Evolutionary conservation across 2,797 vertebrate species (phyloP).

Genomic region (Uromys caudimaculatus): DNA sequence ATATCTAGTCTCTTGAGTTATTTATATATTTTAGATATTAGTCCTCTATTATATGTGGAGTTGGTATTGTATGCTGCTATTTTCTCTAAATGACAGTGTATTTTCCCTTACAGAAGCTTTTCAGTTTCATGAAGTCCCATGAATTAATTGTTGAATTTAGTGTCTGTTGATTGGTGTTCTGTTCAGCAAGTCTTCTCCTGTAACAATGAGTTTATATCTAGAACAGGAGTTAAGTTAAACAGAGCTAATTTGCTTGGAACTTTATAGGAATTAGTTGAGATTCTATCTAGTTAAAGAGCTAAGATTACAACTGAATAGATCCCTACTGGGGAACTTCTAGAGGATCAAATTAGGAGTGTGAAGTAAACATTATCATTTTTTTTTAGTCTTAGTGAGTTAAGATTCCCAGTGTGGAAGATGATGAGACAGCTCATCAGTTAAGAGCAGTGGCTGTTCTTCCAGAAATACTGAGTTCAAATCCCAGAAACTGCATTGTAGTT

Average conservation of each 20-base stretch:
- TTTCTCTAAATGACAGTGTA: too few relatives aligned
- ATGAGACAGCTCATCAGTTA: too few relatives aligned
- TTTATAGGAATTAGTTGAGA: background rate
- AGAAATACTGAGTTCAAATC: too few relatives aligned
- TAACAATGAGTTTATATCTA: background rate
- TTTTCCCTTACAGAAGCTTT: background rate
- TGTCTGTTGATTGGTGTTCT: background rate
- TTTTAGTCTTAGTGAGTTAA: background rate
- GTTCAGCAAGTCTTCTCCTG: background rate
- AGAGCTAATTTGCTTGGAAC: background rate
- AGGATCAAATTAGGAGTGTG: background rate
- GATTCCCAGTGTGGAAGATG: background rate
- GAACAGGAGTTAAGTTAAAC: background rate
- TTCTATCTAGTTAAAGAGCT: background rate
- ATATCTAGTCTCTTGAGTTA: background rate
- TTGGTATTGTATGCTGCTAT: background rate
- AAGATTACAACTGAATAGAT: background rate
- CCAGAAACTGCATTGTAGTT: too few relatives aligned
- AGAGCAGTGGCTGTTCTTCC: too few relatives aligned
- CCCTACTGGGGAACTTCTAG: background rate
- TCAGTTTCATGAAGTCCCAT: background rate
- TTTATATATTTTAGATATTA: background rate
- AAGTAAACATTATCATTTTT: background rate
- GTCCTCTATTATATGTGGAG: background rate
- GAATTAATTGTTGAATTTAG: background rate